Conservation (phyloP, 2,113 vertebrate genomes). For the Galbula dea region DNA sequence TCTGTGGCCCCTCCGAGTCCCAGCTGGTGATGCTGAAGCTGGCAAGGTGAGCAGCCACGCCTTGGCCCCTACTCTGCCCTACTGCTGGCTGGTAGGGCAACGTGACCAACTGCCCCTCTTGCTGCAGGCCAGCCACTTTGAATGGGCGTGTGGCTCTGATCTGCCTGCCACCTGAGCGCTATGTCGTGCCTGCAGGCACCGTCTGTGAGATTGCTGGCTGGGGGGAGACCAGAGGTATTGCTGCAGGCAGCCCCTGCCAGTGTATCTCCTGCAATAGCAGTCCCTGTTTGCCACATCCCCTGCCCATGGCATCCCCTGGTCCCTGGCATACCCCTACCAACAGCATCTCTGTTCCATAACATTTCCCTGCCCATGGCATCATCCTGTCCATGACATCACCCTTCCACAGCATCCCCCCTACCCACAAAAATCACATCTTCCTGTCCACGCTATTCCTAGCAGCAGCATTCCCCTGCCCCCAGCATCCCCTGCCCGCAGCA, state of each 20-base stretch:
- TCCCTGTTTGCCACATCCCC: background rate
- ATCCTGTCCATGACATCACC: background rate
- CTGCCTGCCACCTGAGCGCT: constrained; percentile 90
- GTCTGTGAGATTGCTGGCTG: constrained; percentile 92
- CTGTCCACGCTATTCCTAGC: background rate
- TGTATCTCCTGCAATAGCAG: background rate
- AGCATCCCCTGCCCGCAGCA: background rate
- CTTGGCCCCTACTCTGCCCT: fast-evolving
- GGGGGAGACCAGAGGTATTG: constrained; percentile 88
- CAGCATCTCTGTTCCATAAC: no score
- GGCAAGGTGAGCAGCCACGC: constrained; percentile 70
- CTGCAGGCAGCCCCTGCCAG: fast-evolving
- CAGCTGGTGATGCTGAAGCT: constrained; percentile 92
- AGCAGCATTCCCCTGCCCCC: background rate
- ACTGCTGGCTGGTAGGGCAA: background rate
- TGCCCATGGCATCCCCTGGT: background rate
- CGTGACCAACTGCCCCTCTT: background rate
- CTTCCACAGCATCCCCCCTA: no score
- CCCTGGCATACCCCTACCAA: background rate
- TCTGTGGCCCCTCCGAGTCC: constrained; percentile 89
- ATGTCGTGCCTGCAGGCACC: constrained; percentile 81
- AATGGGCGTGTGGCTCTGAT: constrained; percentile 88
- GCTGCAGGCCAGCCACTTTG: constrained; percentile 78
- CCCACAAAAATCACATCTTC: background rate
- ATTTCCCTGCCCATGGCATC: background rate